Conservation (phyloP, 2,797 vertebrate genomes). For the Lindbergichthys nudifrons region DNA sequence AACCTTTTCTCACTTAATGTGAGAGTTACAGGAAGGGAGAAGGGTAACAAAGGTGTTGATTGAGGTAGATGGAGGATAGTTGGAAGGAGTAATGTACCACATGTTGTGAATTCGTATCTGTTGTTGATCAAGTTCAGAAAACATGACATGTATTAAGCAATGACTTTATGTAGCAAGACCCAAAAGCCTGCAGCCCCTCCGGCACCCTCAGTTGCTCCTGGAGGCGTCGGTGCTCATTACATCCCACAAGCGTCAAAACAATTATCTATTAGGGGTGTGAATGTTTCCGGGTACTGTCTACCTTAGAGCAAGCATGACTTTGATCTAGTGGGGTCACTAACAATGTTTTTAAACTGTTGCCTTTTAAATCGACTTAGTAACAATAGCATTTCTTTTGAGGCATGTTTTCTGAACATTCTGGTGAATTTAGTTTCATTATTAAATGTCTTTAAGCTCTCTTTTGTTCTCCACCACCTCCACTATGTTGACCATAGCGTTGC, state of each 20-base stretch:
- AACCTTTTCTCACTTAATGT: slow-evolving; percentile 20
- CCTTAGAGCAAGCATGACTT: background rate
- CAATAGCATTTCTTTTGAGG: too few species aligned
- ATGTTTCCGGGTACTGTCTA: background rate
- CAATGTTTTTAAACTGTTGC: too few species aligned
- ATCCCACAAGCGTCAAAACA: background rate
- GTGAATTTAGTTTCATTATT: too few species aligned
- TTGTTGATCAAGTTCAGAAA: background rate
- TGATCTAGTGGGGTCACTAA: background rate
- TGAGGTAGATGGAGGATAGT: background rate
- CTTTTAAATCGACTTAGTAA: too few species aligned
- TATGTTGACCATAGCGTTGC: too few species aligned
- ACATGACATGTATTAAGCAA: too few species aligned
- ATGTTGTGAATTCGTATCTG: background rate
- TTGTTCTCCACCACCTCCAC: too few species aligned
- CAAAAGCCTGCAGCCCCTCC: background rate
- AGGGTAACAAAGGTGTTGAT: background rate
- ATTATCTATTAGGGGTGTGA: background rate
- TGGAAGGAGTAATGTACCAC: background rate
- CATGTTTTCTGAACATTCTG: too few species aligned
- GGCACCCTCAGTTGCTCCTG: slow-evolving; percentile 17
- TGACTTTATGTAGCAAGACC: background rate
- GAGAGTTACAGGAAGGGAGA: slow-evolving; percentile 15
- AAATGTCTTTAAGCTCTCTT: too few species aligned
- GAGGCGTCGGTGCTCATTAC: slow-evolving; percentile 1